These are phyloP conservation scores for Drosophila meridionalis DNA, from an alignment of 2,888 invertebrate genomes.

Conservation along the genomic window DNA sequence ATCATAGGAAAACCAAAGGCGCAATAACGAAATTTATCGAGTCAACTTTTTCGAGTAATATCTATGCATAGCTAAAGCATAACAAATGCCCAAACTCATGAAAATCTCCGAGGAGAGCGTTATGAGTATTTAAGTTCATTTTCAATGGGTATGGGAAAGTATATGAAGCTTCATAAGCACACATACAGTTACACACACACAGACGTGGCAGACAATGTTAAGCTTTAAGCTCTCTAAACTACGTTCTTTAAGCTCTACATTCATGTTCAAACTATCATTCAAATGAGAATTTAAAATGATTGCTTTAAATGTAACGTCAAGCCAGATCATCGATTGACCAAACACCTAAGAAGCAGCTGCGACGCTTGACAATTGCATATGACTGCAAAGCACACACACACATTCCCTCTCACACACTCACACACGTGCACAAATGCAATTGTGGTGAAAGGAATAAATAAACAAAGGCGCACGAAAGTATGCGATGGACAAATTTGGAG, in stretches of 20 bases:
- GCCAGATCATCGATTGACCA: constrained; percentile 6
- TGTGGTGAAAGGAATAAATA: constrained; percentile 9
- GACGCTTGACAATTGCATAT: constrained; percentile 15
- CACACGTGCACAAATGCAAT: background rate
- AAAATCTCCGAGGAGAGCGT: background rate
- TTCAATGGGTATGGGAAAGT: background rate
- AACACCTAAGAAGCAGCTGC: constrained; percentile 25
- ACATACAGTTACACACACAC: background rate
- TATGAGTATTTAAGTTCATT: no score
- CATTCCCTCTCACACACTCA: background rate
- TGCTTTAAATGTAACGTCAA: background rate
- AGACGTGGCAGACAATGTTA: background rate
- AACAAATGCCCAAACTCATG: background rate
- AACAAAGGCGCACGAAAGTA: constrained; percentile 48
- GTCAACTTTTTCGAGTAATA: background rate
- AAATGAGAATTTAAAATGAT: background rate
- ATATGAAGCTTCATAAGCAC: background rate
- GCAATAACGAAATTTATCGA: background rate
- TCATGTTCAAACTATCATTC: background rate
- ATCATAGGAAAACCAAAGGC: background rate
- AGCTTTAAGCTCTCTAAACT: background rate
- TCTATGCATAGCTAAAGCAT: background rate
- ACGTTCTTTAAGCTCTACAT: background rate
- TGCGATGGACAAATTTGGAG: constrained; percentile 51
- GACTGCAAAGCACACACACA: constrained; percentile 29